Percentiles rank a stretch among this genome's conserved stretches.
Evolutionary conservation across 1,140 invertebrate genomes (phyloP).

Genomic region (Diabrotica virgifera): DNA sequence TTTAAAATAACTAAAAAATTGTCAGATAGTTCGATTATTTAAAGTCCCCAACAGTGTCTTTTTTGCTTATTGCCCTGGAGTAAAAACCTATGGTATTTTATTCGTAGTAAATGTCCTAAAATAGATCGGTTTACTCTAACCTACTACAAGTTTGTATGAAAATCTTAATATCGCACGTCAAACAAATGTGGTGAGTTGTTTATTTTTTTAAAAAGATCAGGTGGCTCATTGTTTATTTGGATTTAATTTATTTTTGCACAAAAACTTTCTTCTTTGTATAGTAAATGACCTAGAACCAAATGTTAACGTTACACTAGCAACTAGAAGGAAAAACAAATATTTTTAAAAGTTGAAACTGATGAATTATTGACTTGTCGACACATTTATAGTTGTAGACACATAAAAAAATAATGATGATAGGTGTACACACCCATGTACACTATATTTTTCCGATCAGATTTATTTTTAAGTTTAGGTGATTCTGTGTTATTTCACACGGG

Average conservation of each 20-base stretch:
- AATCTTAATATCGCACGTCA: neutral
- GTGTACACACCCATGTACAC: neutral
- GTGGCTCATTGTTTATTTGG: conserved; percentile 2
- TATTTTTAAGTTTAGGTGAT: too few species aligned
- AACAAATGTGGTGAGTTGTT: neutral
- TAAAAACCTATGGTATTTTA: neutral
- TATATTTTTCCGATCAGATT: too few species aligned
- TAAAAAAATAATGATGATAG: neutral
- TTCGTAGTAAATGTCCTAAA: conserved; percentile 4
- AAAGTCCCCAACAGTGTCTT: too few species aligned
- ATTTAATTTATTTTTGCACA: neutral
- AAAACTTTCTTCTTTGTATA: neutral
- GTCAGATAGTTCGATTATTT: too few species aligned
- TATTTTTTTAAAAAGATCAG: conserved; percentile 3
- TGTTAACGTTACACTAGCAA: neutral
- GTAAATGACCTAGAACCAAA: neutral
- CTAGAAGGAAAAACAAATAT: neutral
- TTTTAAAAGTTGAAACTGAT: neutral
- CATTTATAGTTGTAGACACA: neutral
- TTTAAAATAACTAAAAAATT: too few species aligned
- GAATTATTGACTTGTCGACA: neutral
- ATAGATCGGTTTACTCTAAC: neutral
- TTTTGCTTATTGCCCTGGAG: too few species aligned
- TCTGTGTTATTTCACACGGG: too few species aligned
- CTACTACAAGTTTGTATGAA: neutral